phyloP scores from a whole-genome alignment of 2,113 vertebrate genomes.

The Gallinago jamesoni region DNA sequence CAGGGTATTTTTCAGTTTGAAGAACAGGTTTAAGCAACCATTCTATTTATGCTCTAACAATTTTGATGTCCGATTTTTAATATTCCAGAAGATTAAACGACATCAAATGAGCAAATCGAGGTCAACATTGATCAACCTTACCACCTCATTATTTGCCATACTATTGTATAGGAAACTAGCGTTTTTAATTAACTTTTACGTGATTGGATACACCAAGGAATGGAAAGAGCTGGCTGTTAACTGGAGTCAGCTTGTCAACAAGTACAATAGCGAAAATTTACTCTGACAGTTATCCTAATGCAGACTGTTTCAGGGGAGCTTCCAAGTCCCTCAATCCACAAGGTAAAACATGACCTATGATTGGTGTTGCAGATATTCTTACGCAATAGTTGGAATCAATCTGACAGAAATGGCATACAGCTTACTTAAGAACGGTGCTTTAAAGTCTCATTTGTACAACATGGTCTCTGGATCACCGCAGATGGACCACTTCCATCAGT shows the following conservation, averaged over 20 bases:
- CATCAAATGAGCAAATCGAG: background rate
- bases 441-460: slow-evolving; percentile 93
- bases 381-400: slow-evolving; percentile 98
- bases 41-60: background rate
- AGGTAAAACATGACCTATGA: background rate
- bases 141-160: background rate
- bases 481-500: slow-evolving; percentile 90
- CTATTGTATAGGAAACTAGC: background rate
- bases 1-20: background rate
- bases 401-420: slow-evolving; percentile 98
- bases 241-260: background rate
- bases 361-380: slow-evolving; percentile 88
- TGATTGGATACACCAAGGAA: background rate
- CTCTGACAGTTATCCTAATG: background rate
- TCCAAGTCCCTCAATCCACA: rapidly evolving
- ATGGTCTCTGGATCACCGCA: slow-evolving; percentile 79
- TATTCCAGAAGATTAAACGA: background rate
- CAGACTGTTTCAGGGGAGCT: background rate
- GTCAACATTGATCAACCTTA: background rate
- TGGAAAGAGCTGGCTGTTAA: background rate
- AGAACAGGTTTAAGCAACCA: background rate
- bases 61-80: background rate
- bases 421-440: slow-evolving; percentile 86
- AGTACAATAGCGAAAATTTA: background rate
- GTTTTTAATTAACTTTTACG: background rate